A percentile compares a stretch with the other conserved stretches of the same genome.
Evolutionary conservation across 2,797 vertebrate species (phyloP).

Genomic region (Xyrichtys novacula): DNA sequence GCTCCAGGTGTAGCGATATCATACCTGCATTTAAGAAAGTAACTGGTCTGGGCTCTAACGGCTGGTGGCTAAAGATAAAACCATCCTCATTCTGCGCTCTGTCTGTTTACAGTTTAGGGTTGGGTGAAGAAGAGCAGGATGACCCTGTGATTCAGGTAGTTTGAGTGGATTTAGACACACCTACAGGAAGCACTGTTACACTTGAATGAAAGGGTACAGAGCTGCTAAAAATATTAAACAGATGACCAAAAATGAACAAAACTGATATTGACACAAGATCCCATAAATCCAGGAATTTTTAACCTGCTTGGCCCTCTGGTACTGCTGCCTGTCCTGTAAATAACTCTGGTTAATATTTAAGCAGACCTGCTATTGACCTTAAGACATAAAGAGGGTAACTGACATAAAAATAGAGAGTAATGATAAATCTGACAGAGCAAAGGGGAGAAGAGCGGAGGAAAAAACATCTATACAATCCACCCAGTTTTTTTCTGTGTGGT

Average conservation of each 20-base stretch:
- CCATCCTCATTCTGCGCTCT: background rate
- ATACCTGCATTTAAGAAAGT: background rate
- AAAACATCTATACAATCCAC: background rate
- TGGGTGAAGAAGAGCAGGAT: constrained; percentile 40
- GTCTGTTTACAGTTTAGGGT: constrained; percentile 44
- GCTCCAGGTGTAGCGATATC: background rate
- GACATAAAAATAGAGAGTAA: constrained; percentile 2
- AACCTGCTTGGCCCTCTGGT: too few relatives aligned
- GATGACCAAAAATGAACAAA: too few relatives aligned
- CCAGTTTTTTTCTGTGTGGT: background rate
- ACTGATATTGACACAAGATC: too few relatives aligned
- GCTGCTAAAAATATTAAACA: too few relatives aligned
- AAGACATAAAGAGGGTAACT: background rate
- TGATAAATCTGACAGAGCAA: background rate
- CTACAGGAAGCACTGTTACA: constrained; percentile 41
- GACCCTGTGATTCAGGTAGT: constrained; percentile 59
- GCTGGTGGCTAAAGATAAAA: constrained; percentile 2
- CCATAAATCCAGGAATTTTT: too few relatives aligned
- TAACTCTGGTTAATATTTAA: constrained; percentile 35
- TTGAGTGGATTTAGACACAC: constrained; percentile 53
- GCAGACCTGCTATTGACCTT: background rate
- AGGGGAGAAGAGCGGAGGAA: background rate
- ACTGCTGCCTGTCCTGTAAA: too few relatives aligned
- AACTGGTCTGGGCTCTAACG: constrained; percentile 24
- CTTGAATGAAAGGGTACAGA: background rate